These are phyloP conservation scores for Caenorhabditis drosophilae DNA, from an alignment of 2,888 invertebrate species.

Conservation along the genomic window DNA sequence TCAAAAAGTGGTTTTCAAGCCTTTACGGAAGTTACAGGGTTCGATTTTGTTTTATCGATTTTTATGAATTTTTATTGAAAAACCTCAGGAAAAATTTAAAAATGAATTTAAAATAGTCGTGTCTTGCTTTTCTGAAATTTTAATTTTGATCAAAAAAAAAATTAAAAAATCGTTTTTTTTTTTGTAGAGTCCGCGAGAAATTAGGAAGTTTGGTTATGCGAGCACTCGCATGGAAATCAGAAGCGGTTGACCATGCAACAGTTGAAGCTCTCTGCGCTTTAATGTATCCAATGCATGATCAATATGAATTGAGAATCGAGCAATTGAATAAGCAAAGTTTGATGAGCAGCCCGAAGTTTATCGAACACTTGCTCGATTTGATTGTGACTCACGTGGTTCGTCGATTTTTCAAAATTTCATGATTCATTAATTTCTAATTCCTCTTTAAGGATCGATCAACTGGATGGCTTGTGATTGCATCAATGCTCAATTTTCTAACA, in stretches of 20 bases:
- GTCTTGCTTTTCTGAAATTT: not conserved
- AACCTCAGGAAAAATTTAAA: too few species aligned
- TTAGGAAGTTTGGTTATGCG: constrained; percentile 89
- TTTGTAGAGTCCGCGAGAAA: constrained; percentile 85
- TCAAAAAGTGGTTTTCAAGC: constrained; percentile 97
- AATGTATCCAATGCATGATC: constrained; percentile 93
- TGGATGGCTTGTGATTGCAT: constrained; percentile 92
- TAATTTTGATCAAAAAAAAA: not conserved
- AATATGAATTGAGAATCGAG: constrained; percentile 94
- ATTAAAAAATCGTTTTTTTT: not conserved
- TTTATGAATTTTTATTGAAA: constrained; percentile 4
- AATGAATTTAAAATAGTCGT: too few species aligned
- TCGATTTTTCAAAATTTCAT: constrained; percentile 72
- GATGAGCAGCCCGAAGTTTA: constrained; percentile 85
- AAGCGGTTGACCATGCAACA: constrained; percentile 91
- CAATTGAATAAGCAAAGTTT: constrained; percentile 88
- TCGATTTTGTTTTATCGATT: not conserved
- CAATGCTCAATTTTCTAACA: constrained; percentile 96
- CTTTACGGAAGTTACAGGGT: constrained; percentile 64
- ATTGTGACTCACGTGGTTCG: constrained; percentile 93
- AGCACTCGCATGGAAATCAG: constrained; percentile 84
- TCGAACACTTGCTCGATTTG: constrained; percentile 90
- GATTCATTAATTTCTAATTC: not conserved
- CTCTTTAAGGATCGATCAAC: constrained; percentile 78
- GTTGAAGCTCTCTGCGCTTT: constrained; percentile 94